Conservation (phyloP, 2,113 vertebrate genomes). For the Seriola dumerili region DNA sequence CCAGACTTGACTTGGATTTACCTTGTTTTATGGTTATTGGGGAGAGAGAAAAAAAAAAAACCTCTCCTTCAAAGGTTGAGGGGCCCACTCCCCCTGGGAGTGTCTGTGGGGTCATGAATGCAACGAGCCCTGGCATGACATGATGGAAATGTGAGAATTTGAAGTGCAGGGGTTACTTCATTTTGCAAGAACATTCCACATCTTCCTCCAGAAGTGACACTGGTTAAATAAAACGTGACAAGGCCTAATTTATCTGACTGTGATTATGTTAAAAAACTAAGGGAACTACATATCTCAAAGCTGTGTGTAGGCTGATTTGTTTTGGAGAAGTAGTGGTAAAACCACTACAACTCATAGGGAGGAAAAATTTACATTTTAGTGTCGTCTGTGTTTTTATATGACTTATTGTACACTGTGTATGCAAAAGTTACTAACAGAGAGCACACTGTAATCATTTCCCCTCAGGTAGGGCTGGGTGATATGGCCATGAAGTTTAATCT, state of each 20-base stretch:
- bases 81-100: slow-evolving; percentile 23
- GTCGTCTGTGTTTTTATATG: too few species aligned
- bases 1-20: neutral
- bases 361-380: neutral
- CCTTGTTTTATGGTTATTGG: neutral
- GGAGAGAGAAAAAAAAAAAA: too few species aligned
- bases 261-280: too few species aligned
- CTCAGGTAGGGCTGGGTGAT: too few species aligned
- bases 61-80: neutral
- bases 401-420: too few species aligned
- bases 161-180: neutral
- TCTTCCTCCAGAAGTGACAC: neutral
- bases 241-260: too few species aligned
- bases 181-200: slow-evolving; percentile 30
- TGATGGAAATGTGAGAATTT: slow-evolving; percentile 46
- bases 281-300: too few species aligned
- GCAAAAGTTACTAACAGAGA: neutral
- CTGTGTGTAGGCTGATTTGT: neutral
- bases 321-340: neutral
- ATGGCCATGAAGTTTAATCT: too few species aligned
- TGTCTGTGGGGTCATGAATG: slow-evolving; percentile 32
- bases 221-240: too few species aligned
- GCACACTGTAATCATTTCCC: neutral
- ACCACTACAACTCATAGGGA: neutral
- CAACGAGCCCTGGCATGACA: slow-evolving; percentile 52